A percentile compares a stretch with the other conserved stretches of the same genome.
Evolutionary conservation across 2,888 invertebrate genomes (phyloP).

Genomic region (Choristoneura rosaceana): DNA sequence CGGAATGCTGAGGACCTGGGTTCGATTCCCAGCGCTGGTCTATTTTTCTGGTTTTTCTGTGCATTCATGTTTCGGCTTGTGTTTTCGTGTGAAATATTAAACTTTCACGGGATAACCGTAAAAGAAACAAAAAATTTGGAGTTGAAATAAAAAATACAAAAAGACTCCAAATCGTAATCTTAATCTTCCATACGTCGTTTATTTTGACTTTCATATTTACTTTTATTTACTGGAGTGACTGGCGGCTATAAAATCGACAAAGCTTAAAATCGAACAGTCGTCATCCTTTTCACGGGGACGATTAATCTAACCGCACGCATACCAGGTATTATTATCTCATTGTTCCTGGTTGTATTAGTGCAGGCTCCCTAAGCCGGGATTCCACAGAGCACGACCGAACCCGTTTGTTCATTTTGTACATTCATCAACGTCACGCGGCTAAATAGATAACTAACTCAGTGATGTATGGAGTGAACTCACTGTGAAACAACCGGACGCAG

Average conservation of each 20-base stretch:
- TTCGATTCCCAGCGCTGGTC: too few relatives aligned
- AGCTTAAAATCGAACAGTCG: conserved; percentile 8
- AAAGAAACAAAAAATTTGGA: too few relatives aligned
- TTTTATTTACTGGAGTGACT: neutral
- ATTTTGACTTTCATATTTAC: neutral
- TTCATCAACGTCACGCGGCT: conserved; percentile 72
- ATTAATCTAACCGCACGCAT: conserved; percentile 50
- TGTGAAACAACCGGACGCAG: conserved; percentile 62
- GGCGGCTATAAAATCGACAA: neutral
- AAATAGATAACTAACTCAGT: conserved; percentile 76
- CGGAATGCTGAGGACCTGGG: too few relatives aligned
- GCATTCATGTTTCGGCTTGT: too few relatives aligned
- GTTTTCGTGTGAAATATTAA: too few relatives aligned
- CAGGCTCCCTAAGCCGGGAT: conserved; percentile 52
- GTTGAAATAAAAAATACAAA: too few relatives aligned
- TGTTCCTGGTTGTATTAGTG: conserved; percentile 58
- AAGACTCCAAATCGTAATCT: too few relatives aligned
- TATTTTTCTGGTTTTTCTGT: too few relatives aligned
- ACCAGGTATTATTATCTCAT: conserved; percentile 53
- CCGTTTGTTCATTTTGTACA: conserved; percentile 63
- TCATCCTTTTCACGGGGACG: conserved; percentile 14
- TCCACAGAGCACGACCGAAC: conserved; percentile 51
- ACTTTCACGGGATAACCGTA: too few relatives aligned
- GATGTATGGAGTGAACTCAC: conserved; percentile 72
- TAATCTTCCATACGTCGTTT: conserved; percentile 9